phyloP scores from a whole-genome alignment of 2,797 vertebrate species.

The Pangasius sanitwongsei region DNA sequence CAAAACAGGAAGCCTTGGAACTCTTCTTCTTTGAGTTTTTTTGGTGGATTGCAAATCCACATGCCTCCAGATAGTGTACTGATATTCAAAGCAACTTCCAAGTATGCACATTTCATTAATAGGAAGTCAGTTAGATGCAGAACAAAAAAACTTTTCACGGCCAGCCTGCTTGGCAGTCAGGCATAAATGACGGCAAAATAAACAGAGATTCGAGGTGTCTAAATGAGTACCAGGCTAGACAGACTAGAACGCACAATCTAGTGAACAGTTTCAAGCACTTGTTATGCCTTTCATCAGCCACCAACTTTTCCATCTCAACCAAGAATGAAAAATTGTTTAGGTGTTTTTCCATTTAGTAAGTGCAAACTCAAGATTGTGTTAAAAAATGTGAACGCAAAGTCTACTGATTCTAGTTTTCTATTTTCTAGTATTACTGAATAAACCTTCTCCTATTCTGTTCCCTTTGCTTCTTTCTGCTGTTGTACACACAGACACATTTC shows the following conservation, averaged over 20 bases:
- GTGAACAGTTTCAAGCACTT: neutral
- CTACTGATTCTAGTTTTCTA: neutral
- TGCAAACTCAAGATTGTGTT: neutral
- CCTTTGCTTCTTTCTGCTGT: neutral
- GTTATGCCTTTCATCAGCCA: neutral
- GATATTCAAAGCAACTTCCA: neutral
- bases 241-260: neutral
- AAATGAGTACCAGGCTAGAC: neutral
- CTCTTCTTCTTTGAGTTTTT: neutral
- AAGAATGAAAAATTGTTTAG: neutral
- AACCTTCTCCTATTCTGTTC: constrained; percentile 1
- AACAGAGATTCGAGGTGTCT: neutral
- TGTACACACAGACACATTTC: neutral
- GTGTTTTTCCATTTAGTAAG: neutral
- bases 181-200: neutral
- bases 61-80: neutral
- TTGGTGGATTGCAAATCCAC: neutral
- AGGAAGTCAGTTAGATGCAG: neutral
- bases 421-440: neutral
- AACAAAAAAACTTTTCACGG: neutral
- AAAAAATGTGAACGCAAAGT: neutral
- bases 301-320: neutral
- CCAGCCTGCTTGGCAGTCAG: neutral
- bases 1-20: neutral
- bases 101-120: neutral